phyloP scores from a whole-genome alignment of 2,113 vertebrate genomes.

The Salvator merianae region DNA sequence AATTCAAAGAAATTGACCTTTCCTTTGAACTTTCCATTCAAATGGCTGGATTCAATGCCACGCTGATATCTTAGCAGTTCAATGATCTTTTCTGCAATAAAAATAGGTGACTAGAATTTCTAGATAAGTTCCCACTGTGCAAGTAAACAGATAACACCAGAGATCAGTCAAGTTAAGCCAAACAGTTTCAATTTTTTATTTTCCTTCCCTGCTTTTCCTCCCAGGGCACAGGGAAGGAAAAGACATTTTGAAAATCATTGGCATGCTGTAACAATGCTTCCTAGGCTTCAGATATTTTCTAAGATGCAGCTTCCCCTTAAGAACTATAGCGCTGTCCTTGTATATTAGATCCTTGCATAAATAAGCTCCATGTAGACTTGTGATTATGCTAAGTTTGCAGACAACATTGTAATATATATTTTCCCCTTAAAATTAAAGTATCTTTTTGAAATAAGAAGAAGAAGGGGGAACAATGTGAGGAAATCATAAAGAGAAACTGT shows the following conservation, averaged over 20 bases:
- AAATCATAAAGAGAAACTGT: background rate
- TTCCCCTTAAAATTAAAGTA: conserved; percentile 40
- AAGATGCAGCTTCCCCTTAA: conserved; percentile 1
- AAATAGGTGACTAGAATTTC: conserved; percentile 35
- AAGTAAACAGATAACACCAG: conserved; percentile 46
- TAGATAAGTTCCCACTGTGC: conserved; percentile 41
- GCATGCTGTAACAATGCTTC: conserved; percentile 43
- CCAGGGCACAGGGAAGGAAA: conserved; percentile 58
- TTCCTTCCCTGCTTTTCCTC: conserved; percentile 32
- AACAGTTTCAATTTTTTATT: conserved; percentile 1
- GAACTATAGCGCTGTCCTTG: conserved; percentile 19
- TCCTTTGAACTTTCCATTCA: background rate
- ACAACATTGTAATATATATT: background rate
- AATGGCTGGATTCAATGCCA: background rate
- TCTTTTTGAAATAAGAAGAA: conserved; percentile 23
- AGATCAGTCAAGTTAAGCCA: conserved; percentile 63
- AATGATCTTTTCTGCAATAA: conserved; percentile 34
- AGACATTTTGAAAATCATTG: conserved; percentile 69
- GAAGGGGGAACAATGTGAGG: background rate
- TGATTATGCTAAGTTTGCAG: conserved; percentile 29
- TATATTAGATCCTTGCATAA: conserved; percentile 29
- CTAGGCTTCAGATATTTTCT: conserved; percentile 41
- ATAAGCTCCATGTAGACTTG: conserved; percentile 26
- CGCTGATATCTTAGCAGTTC: background rate
- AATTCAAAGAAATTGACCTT: conserved; percentile 1